Conservation (phyloP, 2,888 invertebrate genomes). For the Xestia ashworthii region DNA sequence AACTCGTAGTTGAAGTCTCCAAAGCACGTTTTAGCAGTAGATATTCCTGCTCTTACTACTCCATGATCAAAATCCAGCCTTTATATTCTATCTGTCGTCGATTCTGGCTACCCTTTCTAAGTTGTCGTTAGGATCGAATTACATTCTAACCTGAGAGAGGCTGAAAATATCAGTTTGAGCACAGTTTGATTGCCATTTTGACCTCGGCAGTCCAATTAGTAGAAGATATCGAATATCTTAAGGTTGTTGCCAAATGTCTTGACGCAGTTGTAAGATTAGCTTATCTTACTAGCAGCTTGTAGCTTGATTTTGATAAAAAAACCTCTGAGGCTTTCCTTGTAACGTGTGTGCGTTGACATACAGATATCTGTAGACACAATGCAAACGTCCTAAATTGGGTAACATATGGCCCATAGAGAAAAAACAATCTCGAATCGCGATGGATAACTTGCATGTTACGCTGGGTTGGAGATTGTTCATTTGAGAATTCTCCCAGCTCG, state of each 20-base stretch:
- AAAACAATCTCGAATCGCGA: not conserved
- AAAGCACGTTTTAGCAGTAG: no score
- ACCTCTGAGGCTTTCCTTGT: not conserved
- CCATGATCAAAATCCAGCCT: not conserved
- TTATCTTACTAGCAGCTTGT: not conserved
- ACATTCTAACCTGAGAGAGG: not conserved
- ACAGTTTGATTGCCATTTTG: slow-evolving; percentile 10
- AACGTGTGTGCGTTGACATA: not conserved
- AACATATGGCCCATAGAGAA: not conserved
- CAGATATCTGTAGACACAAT: not conserved
- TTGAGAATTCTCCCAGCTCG: no score
- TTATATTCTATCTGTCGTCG: not conserved
- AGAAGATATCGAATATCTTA: slow-evolving; percentile 31
- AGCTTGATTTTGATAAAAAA: not conserved
- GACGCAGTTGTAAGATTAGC: slow-evolving; percentile 13
- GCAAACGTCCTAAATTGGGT: not conserved
- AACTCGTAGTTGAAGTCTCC: no score
- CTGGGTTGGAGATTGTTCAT: no score
- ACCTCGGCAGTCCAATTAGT: slow-evolving; percentile 36
- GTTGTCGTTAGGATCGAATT: not conserved
- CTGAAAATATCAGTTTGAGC: not conserved
- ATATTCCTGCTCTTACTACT: not conserved
- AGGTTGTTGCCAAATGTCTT: slow-evolving; percentile 34
- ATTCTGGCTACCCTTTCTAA: not conserved
- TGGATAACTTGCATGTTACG: no score